Percentiles rank a stretch among this genome's conserved stretches.
Conservation (phyloP, 2,888 invertebrate genomes). For the Cosmorhoe ocellata region DNA sequence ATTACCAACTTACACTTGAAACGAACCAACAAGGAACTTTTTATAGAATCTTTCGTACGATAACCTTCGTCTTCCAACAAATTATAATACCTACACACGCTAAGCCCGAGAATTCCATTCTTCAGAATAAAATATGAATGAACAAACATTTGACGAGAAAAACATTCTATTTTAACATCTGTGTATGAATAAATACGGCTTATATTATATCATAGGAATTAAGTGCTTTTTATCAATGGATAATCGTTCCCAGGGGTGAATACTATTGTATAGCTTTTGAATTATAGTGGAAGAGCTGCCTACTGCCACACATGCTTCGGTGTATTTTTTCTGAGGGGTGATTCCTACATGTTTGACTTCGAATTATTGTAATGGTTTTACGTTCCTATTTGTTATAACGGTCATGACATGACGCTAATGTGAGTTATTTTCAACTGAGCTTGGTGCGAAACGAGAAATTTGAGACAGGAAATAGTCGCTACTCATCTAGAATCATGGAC, state of each 20-base stretch:
- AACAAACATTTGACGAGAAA: conserved; percentile 24
- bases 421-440: conserved; percentile 3
- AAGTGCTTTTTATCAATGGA: conserved; percentile 29
- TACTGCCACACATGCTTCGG: conserved; percentile 16
- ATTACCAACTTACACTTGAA: background rate
- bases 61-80: conserved; percentile 6
- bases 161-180: conserved; percentile 32
- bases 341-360: conserved; percentile 1
- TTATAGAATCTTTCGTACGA: conserved; percentile 1
- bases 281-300: conserved; percentile 33
- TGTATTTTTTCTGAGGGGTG: conserved; percentile 15
- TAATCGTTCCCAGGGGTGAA: conserved; percentile 36
- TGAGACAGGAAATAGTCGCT: background rate
- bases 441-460: background rate
- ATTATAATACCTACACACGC: conserved; percentile 11
- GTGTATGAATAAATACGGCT: conserved; percentile 33
- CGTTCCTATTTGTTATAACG: conserved; percentile 3
- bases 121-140: conserved; percentile 27
- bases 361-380: background rate
- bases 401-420: background rate
- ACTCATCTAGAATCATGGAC: no score
- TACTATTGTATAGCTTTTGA: conserved; percentile 40
- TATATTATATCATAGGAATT: conserved; percentile 4
- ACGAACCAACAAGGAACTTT: background rate
- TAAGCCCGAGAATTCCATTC: conserved; percentile 15